Conservation (phyloP, 37 sponge, comb jelly and placozoan genomes). For the Petrosia ficiformis region DNA sequence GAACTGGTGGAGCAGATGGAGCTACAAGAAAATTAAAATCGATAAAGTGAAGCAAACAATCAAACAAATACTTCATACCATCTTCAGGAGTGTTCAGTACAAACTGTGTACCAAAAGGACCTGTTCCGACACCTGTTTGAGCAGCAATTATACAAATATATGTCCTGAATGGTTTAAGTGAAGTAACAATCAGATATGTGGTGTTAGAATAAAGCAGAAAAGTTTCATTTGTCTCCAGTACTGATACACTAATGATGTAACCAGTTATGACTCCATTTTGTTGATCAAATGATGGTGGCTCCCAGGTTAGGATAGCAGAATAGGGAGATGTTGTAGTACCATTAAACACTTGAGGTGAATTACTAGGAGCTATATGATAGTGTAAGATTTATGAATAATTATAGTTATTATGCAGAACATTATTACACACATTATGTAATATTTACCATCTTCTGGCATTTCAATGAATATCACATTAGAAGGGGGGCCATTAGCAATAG, state of each 20-base stretch:
- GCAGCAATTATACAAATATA: constrained; percentile 5
- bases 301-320: constrained; percentile 25
- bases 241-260: constrained; percentile 27
- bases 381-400: not conserved
- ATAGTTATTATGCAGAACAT: no score
- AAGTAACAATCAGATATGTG: not conserved
- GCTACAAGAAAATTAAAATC: not conserved
- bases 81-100: constrained; percentile 16
- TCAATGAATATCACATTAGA: not conserved
- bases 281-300: constrained; percentile 14
- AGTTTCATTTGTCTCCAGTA: constrained; percentile 9
- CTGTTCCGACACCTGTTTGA: constrained; percentile 1
- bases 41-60: no score
- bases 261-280: constrained; percentile 46
- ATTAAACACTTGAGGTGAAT: constrained; percentile 21
- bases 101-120: not conserved
- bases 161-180: constrained; percentile 3
- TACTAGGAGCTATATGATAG: constrained; percentile 30
- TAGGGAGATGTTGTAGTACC: not conserved
- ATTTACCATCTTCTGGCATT: constrained; percentile 7
- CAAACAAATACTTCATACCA: constrained; percentile 12
- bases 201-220: not conserved
- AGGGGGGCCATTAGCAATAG: not conserved
- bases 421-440: no score
- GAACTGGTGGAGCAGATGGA: not conserved